These are phyloP conservation scores for Cassiopea xamachana DNA, from an alignment of 30 jellyfish, hydroid and myxozoan genomes.

Conservation along the genomic window DNA sequence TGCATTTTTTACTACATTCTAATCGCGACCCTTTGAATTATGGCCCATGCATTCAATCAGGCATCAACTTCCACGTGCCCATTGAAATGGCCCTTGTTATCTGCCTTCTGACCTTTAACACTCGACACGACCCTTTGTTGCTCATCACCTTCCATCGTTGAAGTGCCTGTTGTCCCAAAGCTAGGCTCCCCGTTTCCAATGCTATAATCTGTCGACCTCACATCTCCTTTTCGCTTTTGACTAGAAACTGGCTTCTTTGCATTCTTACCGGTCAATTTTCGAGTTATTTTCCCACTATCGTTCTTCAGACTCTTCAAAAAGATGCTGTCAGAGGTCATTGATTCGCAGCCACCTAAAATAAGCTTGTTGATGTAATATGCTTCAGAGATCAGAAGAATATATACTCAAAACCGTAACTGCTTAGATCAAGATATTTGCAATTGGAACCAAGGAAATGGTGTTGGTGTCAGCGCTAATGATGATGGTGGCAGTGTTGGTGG, in stretches of 20 bases:
- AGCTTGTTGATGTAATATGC: neutral
- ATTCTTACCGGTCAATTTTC: neutral
- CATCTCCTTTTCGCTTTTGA: constrained; percentile 22
- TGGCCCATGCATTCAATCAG: neutral
- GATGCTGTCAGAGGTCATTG: constrained; percentile 52
- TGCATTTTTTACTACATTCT: constrained; percentile 24
- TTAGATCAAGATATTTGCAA: too few relatives aligned
- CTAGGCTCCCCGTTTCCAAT: neutral
- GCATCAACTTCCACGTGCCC: neutral
- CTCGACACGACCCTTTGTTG: neutral
- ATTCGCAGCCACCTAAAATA: constrained; percentile 66
- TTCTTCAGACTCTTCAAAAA: constrained; percentile 58
- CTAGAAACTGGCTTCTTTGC: neutral
- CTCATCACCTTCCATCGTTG: neutral
- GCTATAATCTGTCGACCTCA: neutral
- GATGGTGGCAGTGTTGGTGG: too few relatives aligned
- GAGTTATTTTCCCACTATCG: constrained; percentile 8
- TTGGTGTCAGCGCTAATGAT: too few relatives aligned
- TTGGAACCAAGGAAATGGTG: too few relatives aligned
- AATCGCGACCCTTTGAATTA: neutral
- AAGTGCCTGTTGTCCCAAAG: neutral
- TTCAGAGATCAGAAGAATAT: too few relatives aligned
- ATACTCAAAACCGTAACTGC: too few relatives aligned
- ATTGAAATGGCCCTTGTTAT: neutral
- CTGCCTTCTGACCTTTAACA: constrained; percentile 12